Evolutionary conservation across 2,797 vertebrate species (phyloP), one percentile per base, ranked within the genome.

Genomic region (Cetoscarus ocellatus): DNA sequence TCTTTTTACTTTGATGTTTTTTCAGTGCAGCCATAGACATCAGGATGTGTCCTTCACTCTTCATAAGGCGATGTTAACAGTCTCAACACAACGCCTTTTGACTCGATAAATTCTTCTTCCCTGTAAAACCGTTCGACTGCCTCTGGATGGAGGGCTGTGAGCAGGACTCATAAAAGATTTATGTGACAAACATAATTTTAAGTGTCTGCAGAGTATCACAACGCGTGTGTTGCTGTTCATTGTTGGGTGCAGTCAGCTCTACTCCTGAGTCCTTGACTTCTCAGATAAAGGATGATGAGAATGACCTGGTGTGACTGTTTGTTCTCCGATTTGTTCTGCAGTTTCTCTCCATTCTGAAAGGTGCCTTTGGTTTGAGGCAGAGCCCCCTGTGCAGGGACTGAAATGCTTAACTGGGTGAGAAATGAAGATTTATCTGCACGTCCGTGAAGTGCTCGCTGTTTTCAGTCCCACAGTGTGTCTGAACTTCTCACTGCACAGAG

Each of bases 321-420:
- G 89, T 92, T 91, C 91, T 80, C 80, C 91, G 92, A 93, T 94
- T 94, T 93, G 92, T 94, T 93, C 91, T 90, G 91, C 91, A 76
- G 85, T 85, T 88, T 82, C 82, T 84, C 80, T 57, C 73, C 69
- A 83, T 88, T 79, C 84, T 79, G 80, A 86, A 87, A 91, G 88
- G 84, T 90, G 86, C 84, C 85, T 89, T 86, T 91, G 89, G 80
- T 83, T 72, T n/a, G 51, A 69, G 75, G 73, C 66, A 42, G 48
- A 6, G 59, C 75, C 67, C 62, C 71, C 50, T 82, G 77, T 77
- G 74, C 69, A 67, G 69, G 58, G 67, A 80, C 67, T 85, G 81
- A 87, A 85, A 67, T 77, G 73, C 86, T 86, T 73, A 92, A 93
- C 88, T 54, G 84, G 76, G 81, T 86, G 88, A 90, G 84, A 93